Percentiles rank a stretch among this genome's conserved stretches.
Evolutionary conservation across 2,888 invertebrate species (phyloP).

Genomic region (Sarcophaga caerulescens): DNA sequence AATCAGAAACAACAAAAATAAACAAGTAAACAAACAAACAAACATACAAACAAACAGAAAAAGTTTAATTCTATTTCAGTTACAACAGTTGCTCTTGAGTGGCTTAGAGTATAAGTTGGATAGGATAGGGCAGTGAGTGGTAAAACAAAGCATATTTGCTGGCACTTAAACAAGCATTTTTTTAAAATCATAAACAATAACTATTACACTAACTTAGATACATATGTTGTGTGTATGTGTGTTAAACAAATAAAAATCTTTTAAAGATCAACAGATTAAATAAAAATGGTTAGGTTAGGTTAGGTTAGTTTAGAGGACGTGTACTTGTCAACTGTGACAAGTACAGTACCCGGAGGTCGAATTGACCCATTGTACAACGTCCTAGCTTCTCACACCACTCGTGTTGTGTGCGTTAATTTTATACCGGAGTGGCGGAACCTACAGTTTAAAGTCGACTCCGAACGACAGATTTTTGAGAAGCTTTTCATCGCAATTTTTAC

Average conservation of each 20-base stretch:
- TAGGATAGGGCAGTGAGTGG: background rate
- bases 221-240: background rate
- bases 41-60: background rate
- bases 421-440: too few species aligned
- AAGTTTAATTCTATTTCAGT: background rate
- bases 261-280: too few species aligned
- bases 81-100: background rate
- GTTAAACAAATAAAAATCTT: background rate
- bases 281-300: too few species aligned
- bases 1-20: slow-evolving; percentile 17
- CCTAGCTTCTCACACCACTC: too few species aligned
- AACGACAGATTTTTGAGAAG: too few species aligned
- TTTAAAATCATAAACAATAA: slow-evolving; percentile 2
- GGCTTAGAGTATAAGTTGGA: background rate
- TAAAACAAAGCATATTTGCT: slow-evolving; percentile 45
- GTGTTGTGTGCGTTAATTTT: too few species aligned
- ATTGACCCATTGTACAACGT: too few species aligned
- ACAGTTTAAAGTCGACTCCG: too few species aligned
- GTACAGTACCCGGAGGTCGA: too few species aligned
- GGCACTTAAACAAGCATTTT: slow-evolving; percentile 40
- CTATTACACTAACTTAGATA: background rate
- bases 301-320: too few species aligned
- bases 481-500: too few species aligned
- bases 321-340: too few species aligned
- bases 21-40: background rate